These are phyloP conservation scores for Engystomops pustulosus DNA, from an alignment of 2,113 vertebrate species.

Conservation along the genomic window DNA sequence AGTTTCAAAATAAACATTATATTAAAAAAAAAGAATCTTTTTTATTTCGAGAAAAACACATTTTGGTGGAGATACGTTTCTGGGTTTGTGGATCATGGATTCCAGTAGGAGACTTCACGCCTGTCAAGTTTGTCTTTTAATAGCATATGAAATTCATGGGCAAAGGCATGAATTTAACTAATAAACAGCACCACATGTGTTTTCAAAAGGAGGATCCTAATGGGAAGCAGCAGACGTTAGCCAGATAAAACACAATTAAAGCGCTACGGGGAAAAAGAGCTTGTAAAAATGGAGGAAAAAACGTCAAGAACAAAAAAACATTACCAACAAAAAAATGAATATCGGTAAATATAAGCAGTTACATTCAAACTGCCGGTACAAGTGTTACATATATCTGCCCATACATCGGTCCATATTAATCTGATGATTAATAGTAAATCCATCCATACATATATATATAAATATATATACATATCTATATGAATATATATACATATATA, in stretches of 20 bases:
- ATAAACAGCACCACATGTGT: slow-evolving; percentile 41
- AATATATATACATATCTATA: too few relatives aligned
- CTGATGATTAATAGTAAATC: too few relatives aligned
- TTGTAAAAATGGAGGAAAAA: neutral
- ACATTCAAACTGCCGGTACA: too few relatives aligned
- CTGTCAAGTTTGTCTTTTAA: slow-evolving; percentile 42
- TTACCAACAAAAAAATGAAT: neutral
- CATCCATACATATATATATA: too few relatives aligned
- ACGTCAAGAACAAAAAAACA: too few relatives aligned
- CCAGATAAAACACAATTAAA: slow-evolving; percentile 32
- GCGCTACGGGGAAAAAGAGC: neutral
- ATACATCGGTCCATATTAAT: too few relatives aligned
- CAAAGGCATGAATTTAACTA: slow-evolving; percentile 17
- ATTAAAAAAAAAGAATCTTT: neutral
- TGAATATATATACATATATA: too few relatives aligned
- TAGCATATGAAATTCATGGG: slow-evolving; percentile 37
- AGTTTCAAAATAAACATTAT: neutral
- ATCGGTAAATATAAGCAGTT: too few relatives aligned
- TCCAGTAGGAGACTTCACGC: slow-evolving; percentile 28
- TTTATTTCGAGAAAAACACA: neutral
- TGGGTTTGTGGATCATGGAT: neutral
- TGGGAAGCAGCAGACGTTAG: slow-evolving; percentile 9
- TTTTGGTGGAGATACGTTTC: neutral
- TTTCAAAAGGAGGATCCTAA: slow-evolving; percentile 22
- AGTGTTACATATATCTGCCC: too few relatives aligned